These are phyloP conservation scores for Polypedilum pembai DNA, from an alignment of 1,140 invertebrate species.

Conservation along the genomic window DNA sequence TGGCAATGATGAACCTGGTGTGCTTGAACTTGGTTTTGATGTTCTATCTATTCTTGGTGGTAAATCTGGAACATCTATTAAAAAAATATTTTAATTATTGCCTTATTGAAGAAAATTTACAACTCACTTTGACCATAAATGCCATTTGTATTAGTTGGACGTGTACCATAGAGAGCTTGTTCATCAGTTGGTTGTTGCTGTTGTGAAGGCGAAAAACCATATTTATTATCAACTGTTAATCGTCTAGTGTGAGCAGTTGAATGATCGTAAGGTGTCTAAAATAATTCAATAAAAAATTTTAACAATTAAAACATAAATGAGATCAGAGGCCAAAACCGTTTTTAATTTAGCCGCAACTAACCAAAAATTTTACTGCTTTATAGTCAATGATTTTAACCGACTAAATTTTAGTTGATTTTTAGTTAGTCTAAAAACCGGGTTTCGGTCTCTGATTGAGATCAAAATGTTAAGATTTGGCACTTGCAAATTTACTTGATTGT, in stretches of 20 bases:
- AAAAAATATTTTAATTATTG: not conserved
- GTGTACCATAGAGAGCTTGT: conserved; percentile 23
- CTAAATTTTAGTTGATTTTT: too few relatives aligned
- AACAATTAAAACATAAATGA: too few relatives aligned
- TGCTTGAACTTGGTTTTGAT: conserved; percentile 54
- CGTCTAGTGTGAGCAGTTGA: conserved; percentile 38
- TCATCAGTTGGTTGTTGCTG: not conserved
- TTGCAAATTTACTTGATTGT: too few relatives aligned
- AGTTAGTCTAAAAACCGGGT: too few relatives aligned
- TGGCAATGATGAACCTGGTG: conserved; percentile 17
- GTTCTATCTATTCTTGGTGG: conserved; percentile 75
- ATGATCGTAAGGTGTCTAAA: conserved; percentile 37
- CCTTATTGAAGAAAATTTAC: not conserved
- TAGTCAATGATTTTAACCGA: too few relatives aligned
- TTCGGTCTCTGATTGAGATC: too few relatives aligned
- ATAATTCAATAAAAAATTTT: not conserved
- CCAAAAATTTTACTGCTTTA: too few relatives aligned
- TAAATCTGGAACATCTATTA: conserved; percentile 60
- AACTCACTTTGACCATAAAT: conserved; percentile 27
- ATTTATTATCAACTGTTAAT: conserved; percentile 52
- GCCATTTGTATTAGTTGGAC: conserved; percentile 26
- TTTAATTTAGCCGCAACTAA: too few relatives aligned
- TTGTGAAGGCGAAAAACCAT: conserved; percentile 48
- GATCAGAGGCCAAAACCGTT: too few relatives aligned
- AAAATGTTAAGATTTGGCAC: too few relatives aligned